phyloP scores from a whole-genome alignment of 2,797 vertebrate genomes.

The Enteromius mattozi region DNA sequence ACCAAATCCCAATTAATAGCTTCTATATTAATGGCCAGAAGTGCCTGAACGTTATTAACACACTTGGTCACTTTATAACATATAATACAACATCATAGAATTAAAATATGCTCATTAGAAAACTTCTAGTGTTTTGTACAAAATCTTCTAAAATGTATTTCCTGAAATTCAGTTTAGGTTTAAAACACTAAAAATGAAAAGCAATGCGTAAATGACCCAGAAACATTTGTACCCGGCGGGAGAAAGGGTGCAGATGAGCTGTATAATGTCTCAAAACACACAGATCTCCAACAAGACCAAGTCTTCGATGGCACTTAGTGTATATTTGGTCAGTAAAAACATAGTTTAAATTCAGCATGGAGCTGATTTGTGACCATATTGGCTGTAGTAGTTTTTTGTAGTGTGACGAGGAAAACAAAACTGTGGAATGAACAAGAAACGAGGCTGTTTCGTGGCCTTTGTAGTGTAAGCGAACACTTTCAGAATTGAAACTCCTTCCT shows the following conservation, averaged over 20 bases:
- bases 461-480: conserved; percentile 18
- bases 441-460: neutral
- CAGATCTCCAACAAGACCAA: neutral
- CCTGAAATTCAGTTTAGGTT: conserved; percentile 22
- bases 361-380: conserved; percentile 3
- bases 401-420: neutral
- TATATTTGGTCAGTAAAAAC: conserved; percentile 49
- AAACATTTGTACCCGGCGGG: conserved; percentile 23
- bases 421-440: neutral
- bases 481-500: neutral
- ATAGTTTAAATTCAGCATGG: conserved; percentile 10
- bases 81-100: conserved; percentile 12
- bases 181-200: neutral
- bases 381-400: neutral
- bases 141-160: conserved; percentile 12
- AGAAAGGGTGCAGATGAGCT: conserved; percentile 14
- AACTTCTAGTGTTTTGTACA: conserved; percentile 20
- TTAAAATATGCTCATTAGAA: neutral
- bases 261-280: neutral
- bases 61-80: conserved; percentile 5
- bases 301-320: conserved; percentile 49
- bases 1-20: conserved; percentile 32
- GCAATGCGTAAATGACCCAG: neutral
- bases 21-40: neutral
- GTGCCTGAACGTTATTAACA: conserved; percentile 16